These are phyloP conservation scores for Osmerus eperlanus DNA, from an alignment of 2,113 vertebrate genomes.

Conservation along the genomic window DNA sequence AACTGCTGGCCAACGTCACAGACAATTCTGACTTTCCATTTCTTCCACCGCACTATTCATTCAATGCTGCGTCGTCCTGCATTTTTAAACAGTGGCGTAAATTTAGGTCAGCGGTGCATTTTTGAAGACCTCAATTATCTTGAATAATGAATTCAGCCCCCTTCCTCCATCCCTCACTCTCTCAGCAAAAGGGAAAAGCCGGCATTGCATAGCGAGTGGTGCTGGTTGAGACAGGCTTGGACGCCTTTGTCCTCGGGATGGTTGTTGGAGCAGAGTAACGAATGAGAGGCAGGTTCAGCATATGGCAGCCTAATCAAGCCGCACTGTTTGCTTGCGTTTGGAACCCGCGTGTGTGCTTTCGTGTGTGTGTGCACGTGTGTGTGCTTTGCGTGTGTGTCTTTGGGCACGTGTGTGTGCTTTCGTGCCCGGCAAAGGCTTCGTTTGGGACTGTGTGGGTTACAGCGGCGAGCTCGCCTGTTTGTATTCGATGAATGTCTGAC, in stretches of 20 bases:
- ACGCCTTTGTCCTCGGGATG: background rate
- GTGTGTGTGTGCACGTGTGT: background rate
- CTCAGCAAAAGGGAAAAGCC: background rate
- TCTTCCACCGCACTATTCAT: background rate
- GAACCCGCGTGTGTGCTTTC: background rate
- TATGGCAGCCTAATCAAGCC: background rate
- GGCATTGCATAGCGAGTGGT: background rate
- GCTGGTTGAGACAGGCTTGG: background rate
- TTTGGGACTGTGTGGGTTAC: background rate
- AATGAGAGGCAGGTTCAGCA: background rate
- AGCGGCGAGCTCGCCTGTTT: background rate
- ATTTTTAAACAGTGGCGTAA: constrained; percentile 7
- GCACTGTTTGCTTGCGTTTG: background rate
- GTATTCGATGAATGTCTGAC: background rate
- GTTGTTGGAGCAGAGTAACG: background rate
- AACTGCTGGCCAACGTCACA: background rate
- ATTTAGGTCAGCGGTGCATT: constrained; percentile 4
- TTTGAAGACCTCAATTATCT: constrained; percentile 6
- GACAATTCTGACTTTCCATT: background rate
- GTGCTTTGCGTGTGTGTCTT: background rate
- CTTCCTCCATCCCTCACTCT: background rate
- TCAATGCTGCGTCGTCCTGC: background rate
- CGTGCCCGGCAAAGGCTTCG: background rate
- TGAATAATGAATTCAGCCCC: background rate
- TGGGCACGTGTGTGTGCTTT: no score